Evolutionary conservation across 92 coral and sea anemone genomes (phyloP), one percentile per base, ranked within the genome.

Genomic region (Epizoanthus fatuus): DNA sequence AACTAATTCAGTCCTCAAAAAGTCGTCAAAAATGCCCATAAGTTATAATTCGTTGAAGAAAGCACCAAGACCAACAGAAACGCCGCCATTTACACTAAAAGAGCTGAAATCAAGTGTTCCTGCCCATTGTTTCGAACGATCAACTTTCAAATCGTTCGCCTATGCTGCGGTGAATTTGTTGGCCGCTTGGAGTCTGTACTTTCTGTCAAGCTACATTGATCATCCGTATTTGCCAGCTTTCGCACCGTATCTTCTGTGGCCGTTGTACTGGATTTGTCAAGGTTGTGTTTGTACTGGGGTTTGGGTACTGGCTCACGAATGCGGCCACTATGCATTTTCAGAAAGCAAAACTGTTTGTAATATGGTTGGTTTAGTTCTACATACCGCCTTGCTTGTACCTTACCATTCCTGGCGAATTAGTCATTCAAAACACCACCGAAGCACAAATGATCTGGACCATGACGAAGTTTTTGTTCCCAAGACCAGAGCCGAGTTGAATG

Each of bases 291-390:
- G 85, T n/a, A 81, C 89, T 1, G 91, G 94, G 5, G 51, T 87
- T 35, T 91, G 94, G 94, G 94, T 91, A 25, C 57, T 91, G 66
- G 94, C 88, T 6, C 94, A 91, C 19, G 94, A 91, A 51, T 91
- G 94, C 19, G 94, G 94, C 17, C 94, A 91, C 42, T 82, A 91
- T 37, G 82, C 94, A 14, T 91, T 91, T 63, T 91, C 91, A 10
- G 89, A 91, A 6, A 91, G 89, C 80, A 91, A 91, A 71, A 76
- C 64, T 5, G 66, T 87, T 5, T 86, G 87, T 65, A 81, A 87
- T 67, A 68, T 14, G 8, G 86, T 89, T 42, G 94, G 94, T 8
- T 79, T 91, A 49, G 85, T 44, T 45, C 68, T 87, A 17, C 94
- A 91, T 59, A 82, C 92, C 7, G 57, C 72, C 11, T 83, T 91